Conservation (phyloP, 2,113 vertebrate species). For the Pseudopipra pipra region DNA sequence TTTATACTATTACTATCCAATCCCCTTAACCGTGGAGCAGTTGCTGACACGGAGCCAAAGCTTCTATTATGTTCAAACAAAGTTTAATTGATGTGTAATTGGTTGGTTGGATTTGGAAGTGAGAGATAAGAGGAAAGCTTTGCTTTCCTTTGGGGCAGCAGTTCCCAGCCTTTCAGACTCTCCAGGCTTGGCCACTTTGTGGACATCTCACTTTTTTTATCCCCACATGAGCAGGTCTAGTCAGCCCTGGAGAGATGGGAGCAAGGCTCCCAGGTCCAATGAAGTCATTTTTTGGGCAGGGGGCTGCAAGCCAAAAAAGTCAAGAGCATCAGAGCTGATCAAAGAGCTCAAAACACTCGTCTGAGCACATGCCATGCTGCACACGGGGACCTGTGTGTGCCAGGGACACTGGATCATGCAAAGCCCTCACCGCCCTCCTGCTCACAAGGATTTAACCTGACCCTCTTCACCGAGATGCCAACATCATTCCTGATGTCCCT, state of each 20-base stretch:
- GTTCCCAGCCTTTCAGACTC: slow-evolving; percentile 12
- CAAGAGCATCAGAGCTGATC: neutral
- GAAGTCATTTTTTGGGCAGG: neutral
- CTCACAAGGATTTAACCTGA: neutral
- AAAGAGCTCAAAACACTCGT: neutral
- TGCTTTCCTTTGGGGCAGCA: neutral
- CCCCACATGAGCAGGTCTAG: neutral
- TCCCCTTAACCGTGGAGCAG: slow-evolving; percentile 34
- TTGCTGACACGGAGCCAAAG: slow-evolving; percentile 57
- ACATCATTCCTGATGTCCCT: neutral
- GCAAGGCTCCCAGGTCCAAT: neutral
- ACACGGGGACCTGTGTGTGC: neutral
- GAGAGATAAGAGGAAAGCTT: slow-evolving; percentile 3
- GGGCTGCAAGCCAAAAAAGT: neutral
- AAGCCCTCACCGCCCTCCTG: neutral
- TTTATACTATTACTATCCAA: slow-evolving; percentile 60
- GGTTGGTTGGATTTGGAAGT: slow-evolving; percentile 15
- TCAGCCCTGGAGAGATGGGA: neutral
- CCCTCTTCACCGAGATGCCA: neutral
- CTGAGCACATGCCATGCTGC: rapidly evolving
- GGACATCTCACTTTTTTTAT: neutral
- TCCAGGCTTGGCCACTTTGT: neutral
- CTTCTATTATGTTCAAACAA: slow-evolving; percentile 57
- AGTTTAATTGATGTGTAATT: slow-evolving; percentile 59
- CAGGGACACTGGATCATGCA: neutral